Conservation (phyloP, 2,888 invertebrate species). For the Sminthurinus aureus region DNA sequence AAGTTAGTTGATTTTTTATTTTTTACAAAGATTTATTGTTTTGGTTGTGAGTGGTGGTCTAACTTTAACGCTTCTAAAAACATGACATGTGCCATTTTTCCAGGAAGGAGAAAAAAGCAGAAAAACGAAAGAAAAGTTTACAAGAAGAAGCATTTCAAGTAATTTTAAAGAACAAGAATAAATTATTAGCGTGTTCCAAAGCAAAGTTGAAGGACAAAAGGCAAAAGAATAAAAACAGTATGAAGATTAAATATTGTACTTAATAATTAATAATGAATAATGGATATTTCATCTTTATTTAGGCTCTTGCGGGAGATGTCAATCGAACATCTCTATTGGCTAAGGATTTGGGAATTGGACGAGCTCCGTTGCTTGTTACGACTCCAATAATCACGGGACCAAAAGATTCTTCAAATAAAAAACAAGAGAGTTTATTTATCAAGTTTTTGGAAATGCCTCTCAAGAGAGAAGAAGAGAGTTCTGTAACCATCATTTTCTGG, state of each 20-base stretch:
- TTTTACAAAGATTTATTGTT: no score
- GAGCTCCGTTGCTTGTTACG: slow-evolving; percentile 49
- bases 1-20: background rate
- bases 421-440: slow-evolving; percentile 30
- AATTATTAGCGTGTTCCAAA: background rate
- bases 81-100: background rate
- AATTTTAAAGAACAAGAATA: no score
- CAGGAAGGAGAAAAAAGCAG: slow-evolving; percentile 39
- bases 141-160: slow-evolving; percentile 44
- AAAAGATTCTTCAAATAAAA: slow-evolving; percentile 10
- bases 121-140: slow-evolving; percentile 33
- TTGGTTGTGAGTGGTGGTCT: no score
- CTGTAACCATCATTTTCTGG: slow-evolving; percentile 42
- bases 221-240: background rate
- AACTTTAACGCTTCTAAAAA: no score
- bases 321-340: slow-evolving; percentile 49
- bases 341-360: slow-evolving; percentile 53
- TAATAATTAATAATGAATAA: background rate
- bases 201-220: no score
- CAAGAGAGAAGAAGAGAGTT: slow-evolving; percentile 26
- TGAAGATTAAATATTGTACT: background rate
- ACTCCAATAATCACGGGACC: slow-evolving; percentile 35
- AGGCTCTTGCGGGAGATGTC: slow-evolving; percentile 53
- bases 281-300: background rate
- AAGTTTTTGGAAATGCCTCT: slow-evolving; percentile 28